These are phyloP conservation scores for Dyspetes luteomarginatus DNA, from an alignment of 2,888 invertebrate genomes.

Conservation along the genomic window DNA sequence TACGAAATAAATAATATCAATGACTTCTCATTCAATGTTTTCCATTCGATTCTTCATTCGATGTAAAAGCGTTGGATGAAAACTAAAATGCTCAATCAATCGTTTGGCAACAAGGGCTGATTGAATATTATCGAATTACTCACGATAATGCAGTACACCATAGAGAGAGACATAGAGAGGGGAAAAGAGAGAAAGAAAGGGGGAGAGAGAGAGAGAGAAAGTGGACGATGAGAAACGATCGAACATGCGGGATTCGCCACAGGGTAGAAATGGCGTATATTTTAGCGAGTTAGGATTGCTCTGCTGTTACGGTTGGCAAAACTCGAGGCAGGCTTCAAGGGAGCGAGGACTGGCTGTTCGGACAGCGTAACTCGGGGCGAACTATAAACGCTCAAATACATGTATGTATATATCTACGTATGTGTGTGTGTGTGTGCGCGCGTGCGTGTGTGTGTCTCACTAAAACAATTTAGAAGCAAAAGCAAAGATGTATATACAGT, in stretches of 20 bases:
- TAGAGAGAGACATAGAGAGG: too few species aligned
- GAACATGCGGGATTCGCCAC: neutral
- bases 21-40: too few species aligned
- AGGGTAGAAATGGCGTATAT: neutral
- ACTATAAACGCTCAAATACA: neutral
- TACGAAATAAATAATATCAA: too few species aligned
- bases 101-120: neutral
- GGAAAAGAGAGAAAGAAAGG: neutral
- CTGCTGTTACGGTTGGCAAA: too few species aligned
- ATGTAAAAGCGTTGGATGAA: too few species aligned
- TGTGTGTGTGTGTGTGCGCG: neutral
- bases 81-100: neutral
- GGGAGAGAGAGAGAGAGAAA: neutral
- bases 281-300: too few species aligned
- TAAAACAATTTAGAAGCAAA: neutral
- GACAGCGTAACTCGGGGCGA: neutral
- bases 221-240: too few species aligned
- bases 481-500: neutral
- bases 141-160: too few species aligned
- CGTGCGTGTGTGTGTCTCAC: neutral
- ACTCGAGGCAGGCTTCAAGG: too few species aligned
- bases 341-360: neutral
- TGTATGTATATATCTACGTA: neutral
- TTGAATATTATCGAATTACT: slow-evolving; percentile 38
- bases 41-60: too few species aligned